phyloP scores from a whole-genome alignment of 1,140 invertebrate genomes.

The Meloidogyne chitwoodi region DNA sequence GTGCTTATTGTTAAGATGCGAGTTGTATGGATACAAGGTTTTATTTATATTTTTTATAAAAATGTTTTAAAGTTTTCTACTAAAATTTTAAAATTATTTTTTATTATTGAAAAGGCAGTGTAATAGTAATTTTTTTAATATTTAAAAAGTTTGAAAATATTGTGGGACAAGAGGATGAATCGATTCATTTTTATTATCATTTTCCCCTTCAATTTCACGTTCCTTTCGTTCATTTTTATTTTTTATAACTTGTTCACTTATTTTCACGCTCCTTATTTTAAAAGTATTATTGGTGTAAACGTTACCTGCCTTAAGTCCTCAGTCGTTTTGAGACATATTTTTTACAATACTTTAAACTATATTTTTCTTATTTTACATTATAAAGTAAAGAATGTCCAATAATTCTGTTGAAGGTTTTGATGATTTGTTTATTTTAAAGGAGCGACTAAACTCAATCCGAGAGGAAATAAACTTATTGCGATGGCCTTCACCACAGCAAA shows the following conservation, averaged over 20 bases:
- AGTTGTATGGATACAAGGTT: too few relatives aligned
- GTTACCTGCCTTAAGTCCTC: too few relatives aligned
- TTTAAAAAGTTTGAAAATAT: too few relatives aligned
- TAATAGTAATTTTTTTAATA: too few relatives aligned
- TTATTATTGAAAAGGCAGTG: too few relatives aligned
- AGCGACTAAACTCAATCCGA: background rate
- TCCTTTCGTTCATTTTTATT: background rate
- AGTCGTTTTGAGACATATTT: too few relatives aligned
- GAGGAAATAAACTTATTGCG: background rate
- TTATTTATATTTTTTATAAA: too few relatives aligned
- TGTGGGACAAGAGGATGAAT: background rate
- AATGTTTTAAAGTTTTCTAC: too few relatives aligned
- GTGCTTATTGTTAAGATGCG: too few relatives aligned
- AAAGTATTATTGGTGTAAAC: too few relatives aligned
- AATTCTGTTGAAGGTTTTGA: background rate
- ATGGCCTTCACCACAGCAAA: conserved; percentile 1
- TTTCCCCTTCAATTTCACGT: background rate
- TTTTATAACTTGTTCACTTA: background rate
- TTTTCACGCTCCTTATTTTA: background rate
- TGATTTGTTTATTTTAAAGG: background rate
- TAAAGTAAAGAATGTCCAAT: background rate
- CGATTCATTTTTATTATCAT: background rate
- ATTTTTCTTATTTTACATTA: background rate
- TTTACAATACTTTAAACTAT: background rate
- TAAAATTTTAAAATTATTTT: too few relatives aligned